Base-by-base conservation (phyloP, 2,888 invertebrate genomes). In the Thymelicus lineola region DNA sequence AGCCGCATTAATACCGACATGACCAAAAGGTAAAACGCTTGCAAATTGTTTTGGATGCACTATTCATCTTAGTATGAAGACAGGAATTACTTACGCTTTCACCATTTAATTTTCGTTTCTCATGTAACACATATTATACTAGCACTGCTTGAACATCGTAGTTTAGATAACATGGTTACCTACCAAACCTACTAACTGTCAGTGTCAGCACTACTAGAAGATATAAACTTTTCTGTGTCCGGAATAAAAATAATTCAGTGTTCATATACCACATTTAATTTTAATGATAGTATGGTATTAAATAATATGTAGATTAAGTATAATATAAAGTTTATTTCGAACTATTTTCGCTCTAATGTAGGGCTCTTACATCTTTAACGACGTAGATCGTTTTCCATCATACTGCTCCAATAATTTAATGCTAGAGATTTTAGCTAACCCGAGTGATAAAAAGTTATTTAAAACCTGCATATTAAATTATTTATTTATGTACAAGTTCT, bases 91-190 rank as follows among this genome's bases (percentile, higher is more conserved):
- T 59, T 50, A 60, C 20, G 15, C n/a, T 59, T 66, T 66, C 20
- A 17, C 38, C n/a, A 38, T 7, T 38, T 57, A 45, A 65, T 60
- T 20, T 53, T 45, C 35, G 53, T 55, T 42, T 45, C n/a, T 17
- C 55, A 67, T 14, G 45, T 60, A 66, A 60, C 50, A 35, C 42
- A 57, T 4, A 38, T 20, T 60, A 60, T 59, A 53, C 67, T 67
- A 42, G 60, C 61, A 60, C n/a, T n/a, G n/a, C n/a, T n/a, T n/a
- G n/a, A n/a, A n/a, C 67, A 60, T 61, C 60, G 60, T 53, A 61
- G 60, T 45, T 42, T 53, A 42, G 53, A 60, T 67, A 35, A 67
- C 53, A 67, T 42, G 61, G 67, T 61, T 67, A 53, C 42, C 48
- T 50, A 46, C n/a, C 14, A 66, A 38, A 59, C 58, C 50, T 38